A percentile compares a stretch with the other conserved stretches of the same genome.
Conservation (phyloP, 2,113 vertebrate genomes). For the Eudorcas thomsonii region DNA sequence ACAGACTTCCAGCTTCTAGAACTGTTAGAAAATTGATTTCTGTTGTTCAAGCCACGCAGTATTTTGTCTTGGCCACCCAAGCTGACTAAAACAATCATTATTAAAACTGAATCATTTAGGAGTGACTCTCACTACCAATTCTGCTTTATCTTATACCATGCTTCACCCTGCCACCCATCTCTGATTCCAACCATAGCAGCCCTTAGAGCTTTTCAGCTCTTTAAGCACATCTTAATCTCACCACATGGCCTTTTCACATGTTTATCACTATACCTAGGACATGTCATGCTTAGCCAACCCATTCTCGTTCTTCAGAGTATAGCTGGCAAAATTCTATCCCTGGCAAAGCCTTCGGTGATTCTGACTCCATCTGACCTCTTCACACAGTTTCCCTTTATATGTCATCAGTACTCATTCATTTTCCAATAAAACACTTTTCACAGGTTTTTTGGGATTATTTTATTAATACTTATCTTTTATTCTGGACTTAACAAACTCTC, state of each 20-base stretch:
- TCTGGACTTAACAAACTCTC: not conserved
- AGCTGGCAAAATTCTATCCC: not conserved
- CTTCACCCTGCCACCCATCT: not conserved
- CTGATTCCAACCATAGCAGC: not conserved
- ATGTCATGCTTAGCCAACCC: not conserved
- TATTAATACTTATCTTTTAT: conserved; percentile 1
- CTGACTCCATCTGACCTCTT: not conserved
- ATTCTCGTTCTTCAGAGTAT: not conserved
- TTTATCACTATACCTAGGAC: not conserved
- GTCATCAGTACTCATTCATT: not conserved
- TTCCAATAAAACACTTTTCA: conserved; percentile 3
- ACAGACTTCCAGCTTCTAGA: not conserved
- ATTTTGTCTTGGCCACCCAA: not conserved
- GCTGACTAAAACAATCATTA: not conserved
- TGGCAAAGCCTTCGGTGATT: not conserved
- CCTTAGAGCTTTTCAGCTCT: not conserved
- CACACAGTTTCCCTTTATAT: not conserved
- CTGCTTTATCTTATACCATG: not conserved
- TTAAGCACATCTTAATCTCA: not conserved
- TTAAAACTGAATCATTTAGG: not conserved
- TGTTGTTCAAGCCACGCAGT: not conserved
- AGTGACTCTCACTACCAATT: not conserved
- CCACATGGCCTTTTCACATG: not conserved
- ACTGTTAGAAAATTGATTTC: not conserved
- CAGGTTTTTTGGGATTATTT: not conserved